Evolutionary conservation across 2,797 vertebrate species (phyloP).

Genomic region (Cheirogaleus major): DNA sequence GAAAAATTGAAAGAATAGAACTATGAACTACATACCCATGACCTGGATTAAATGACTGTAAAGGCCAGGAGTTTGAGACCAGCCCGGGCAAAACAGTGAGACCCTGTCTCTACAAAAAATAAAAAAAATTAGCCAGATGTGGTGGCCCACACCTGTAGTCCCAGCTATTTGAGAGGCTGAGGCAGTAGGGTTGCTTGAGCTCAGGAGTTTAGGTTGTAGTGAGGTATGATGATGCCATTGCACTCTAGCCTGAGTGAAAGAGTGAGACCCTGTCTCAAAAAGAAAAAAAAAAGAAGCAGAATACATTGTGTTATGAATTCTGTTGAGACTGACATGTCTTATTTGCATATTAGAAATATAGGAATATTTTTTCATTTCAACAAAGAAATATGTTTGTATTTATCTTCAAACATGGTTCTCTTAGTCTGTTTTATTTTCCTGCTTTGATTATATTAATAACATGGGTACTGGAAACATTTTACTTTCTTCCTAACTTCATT

Average conservation of each 20-base stretch:
- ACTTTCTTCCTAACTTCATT: conserved; percentile 14
- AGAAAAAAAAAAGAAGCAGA: background rate
- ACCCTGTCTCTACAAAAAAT: background rate
- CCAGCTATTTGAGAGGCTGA: background rate
- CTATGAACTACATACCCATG: background rate
- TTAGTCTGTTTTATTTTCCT: conserved; percentile 8
- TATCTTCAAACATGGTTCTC: background rate
- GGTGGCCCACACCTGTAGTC: background rate
- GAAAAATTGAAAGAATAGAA: conserved; percentile 45
- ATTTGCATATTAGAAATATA: conserved; percentile 44
- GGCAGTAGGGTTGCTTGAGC: background rate
- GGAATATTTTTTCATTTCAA: conserved; percentile 16
- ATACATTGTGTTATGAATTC: background rate
- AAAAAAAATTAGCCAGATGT: background rate
- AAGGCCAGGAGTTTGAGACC: background rate
- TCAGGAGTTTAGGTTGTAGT: background rate
- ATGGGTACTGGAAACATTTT: background rate
- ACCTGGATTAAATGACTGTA: conserved; percentile 44
- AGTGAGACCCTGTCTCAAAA: background rate
- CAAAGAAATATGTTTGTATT: background rate
- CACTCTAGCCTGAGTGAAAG: background rate
- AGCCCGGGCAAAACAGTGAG: background rate
- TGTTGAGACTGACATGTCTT: background rate
- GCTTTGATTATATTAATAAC: background rate
- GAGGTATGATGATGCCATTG: background rate